These are phyloP conservation scores for Epirrhoe tristata DNA, from an alignment of 2,888 invertebrate species.

Conservation along the genomic window DNA sequence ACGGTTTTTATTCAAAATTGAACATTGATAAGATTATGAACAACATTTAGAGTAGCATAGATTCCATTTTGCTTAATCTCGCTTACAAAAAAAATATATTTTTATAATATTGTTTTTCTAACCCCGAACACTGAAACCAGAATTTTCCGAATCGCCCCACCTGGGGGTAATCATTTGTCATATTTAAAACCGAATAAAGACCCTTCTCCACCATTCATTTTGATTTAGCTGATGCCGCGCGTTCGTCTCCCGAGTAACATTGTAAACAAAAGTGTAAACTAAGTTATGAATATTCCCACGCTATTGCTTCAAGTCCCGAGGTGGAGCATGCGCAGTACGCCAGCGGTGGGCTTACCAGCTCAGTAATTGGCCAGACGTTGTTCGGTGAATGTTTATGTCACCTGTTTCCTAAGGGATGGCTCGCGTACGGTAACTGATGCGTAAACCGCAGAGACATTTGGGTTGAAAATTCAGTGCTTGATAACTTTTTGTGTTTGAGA, in stretches of 20 bases:
- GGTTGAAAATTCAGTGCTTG: slow-evolving; percentile 22
- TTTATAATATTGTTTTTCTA: neutral
- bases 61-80: neutral
- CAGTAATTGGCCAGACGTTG: slow-evolving; percentile 31
- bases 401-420: slow-evolving; percentile 15
- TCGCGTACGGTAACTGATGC: slow-evolving; percentile 25
- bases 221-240: slow-evolving; percentile 29
- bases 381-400: slow-evolving; percentile 20
- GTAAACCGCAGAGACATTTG: slow-evolving; percentile 20
- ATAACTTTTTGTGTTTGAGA: slow-evolving; percentile 19
- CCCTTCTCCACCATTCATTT: slow-evolving; percentile 24
- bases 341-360: slow-evolving; percentile 23
- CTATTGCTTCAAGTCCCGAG: slow-evolving; percentile 29
- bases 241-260: slow-evolving; percentile 35
- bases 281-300: slow-evolving; percentile 38
- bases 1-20: too few species aligned
- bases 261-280: slow-evolving; percentile 39
- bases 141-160: neutral
- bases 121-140: neutral
- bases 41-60: too few species aligned
- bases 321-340: slow-evolving; percentile 29
- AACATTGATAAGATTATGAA: too few species aligned
- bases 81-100: neutral
- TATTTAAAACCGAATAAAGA: slow-evolving; percentile 23
- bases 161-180: slow-evolving; percentile 2